Conservation (phyloP, 2,888 invertebrate genomes). For the Melanchra persicariae region DNA sequence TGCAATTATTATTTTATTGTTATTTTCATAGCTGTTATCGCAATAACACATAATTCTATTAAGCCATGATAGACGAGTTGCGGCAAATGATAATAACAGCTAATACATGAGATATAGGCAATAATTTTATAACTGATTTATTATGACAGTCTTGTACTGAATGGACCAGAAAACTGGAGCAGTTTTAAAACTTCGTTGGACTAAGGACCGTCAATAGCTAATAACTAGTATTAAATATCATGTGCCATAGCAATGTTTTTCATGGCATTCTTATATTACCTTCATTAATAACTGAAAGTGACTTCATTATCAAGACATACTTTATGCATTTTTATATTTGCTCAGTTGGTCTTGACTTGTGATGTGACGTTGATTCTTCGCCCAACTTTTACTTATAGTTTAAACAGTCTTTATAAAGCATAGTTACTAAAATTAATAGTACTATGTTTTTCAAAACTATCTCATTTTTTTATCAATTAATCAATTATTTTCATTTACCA, state of each 20-base stretch:
- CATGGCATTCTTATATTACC: background rate
- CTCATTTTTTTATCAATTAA: conserved; percentile 15
- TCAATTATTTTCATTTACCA: conserved; percentile 57
- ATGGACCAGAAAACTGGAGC: conserved; percentile 8
- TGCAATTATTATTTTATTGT: conserved; percentile 41
- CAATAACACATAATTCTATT: conserved; percentile 78
- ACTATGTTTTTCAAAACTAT: background rate
- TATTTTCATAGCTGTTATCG: conserved; percentile 44
- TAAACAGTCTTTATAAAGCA: background rate
- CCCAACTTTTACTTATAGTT: background rate
- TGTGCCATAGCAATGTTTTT: background rate
- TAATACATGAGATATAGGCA: conserved; percentile 25
- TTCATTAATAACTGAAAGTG: background rate
- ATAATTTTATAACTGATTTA: conserved; percentile 2
- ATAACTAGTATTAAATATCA: background rate
- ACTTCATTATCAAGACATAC: background rate
- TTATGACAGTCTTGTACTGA: background rate
- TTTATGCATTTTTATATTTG: conserved; percentile 6
- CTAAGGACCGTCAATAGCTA: background rate
- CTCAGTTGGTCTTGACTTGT: background rate
- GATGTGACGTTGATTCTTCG: background rate
- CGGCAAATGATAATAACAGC: conserved; percentile 61
- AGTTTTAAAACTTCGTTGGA: too few relatives aligned
- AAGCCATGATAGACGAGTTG: conserved; percentile 82
- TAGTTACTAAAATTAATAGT: background rate